Percentiles rank a stretch among this genome's conserved stretches.
These are phyloP conservation scores for Crotophaga sulcirostris DNA, from an alignment of 2,113 vertebrate species.

Conservation along the genomic window DNA sequence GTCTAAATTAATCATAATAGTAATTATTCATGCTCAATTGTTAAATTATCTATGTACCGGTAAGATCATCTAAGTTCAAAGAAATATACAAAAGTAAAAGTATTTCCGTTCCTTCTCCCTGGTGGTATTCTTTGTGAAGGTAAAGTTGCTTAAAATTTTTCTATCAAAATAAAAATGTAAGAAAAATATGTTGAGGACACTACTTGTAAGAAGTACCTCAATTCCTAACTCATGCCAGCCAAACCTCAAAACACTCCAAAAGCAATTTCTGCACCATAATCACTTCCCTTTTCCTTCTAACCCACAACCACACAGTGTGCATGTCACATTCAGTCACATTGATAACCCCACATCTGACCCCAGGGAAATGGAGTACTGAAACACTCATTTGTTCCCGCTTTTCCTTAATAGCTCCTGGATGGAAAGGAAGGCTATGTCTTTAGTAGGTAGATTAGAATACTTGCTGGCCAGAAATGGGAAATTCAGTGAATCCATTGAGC, in stretches of 20 bases:
- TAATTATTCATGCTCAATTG: background rate
- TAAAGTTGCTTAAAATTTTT: background rate
- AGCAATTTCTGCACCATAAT: background rate
- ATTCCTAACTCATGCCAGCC: background rate
- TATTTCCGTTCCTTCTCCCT: background rate
- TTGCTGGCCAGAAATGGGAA: background rate
- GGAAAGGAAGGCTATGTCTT: background rate
- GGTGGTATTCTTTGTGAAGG: background rate
- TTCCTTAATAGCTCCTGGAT: background rate
- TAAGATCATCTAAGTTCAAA: background rate
- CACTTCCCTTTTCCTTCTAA: background rate
- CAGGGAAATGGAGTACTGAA: background rate
- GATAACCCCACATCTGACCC: background rate
- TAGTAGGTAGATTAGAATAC: background rate
- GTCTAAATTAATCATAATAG: background rate
- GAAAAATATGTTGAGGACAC: background rate
- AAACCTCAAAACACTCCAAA: background rate
- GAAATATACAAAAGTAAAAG: background rate
- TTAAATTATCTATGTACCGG: background rate
- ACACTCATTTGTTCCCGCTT: background rate
- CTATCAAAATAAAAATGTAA: background rate
- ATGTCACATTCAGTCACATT: background rate
- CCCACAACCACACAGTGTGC: background rate
- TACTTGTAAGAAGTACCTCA: background rate
- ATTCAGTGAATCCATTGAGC: background rate